Percentiles rank a stretch among this genome's conserved stretches.
Conservation (phyloP, 2,113 vertebrate species). For the Arizona elegans region DNA sequence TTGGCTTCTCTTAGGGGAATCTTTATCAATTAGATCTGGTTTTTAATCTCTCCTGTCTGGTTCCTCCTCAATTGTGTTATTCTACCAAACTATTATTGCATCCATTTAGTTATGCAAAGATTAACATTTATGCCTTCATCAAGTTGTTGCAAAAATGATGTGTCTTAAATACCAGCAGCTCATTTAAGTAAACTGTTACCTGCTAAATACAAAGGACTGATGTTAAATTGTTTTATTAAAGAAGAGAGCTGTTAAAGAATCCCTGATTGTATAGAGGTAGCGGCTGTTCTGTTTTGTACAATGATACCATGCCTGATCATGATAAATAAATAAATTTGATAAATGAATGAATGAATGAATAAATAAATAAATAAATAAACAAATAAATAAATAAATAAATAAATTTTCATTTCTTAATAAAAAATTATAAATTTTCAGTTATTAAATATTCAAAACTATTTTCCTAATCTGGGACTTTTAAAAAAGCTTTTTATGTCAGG, state of each 20-base stretch:
- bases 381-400: no score
- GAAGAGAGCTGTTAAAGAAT: background rate
- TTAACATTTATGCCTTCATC: accelerated
- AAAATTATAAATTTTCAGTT: no score
- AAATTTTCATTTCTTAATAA: no score
- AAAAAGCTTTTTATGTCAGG: background rate
- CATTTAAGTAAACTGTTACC: conserved; percentile 3
- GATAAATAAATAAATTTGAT: background rate
- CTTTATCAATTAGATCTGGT: conserved; percentile 8
- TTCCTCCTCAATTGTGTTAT: accelerated
- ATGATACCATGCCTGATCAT: background rate
- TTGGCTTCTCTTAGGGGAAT: accelerated
- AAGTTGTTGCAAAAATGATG: background rate
- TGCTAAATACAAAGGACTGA: background rate
- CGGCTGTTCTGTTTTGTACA: background rate
- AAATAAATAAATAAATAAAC: no score
- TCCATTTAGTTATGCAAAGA: background rate
- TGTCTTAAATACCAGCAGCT: accelerated
- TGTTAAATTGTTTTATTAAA: background rate
- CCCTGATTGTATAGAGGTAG: background rate
- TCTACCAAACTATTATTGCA: accelerated
- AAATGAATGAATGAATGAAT: background rate
- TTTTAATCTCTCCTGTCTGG: background rate
- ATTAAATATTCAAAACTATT: background rate
- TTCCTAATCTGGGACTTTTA: background rate